A percentile compares a stretch with the other conserved stretches of the same genome.
Conservation (phyloP, 2,888 invertebrate genomes). For the Strigamia maritima region DNA sequence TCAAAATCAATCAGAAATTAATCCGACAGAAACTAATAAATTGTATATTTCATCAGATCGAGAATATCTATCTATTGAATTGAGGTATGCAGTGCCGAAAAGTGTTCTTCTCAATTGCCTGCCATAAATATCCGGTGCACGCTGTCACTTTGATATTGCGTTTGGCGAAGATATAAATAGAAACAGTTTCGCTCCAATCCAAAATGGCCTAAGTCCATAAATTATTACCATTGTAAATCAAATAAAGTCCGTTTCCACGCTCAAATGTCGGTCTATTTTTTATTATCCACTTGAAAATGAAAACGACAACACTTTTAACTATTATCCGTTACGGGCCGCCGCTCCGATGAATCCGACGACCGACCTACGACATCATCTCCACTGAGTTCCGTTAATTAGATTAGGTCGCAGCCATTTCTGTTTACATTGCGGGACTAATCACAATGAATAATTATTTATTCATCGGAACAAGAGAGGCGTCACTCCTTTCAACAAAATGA, state of each 20-base stretch:
- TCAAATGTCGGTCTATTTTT: not conserved
- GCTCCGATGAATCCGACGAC: not conserved
- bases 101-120: conserved; percentile 3
- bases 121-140: not conserved
- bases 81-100: conserved; percentile 6
- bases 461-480: conserved; percentile 9
- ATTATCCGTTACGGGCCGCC: not conserved
- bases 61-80: not conserved
- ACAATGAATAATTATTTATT: conserved; percentile 15
- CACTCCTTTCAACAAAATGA: not conserved
- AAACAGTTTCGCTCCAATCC: conserved; percentile 15
- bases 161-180: conserved; percentile 8
- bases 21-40: not conserved
- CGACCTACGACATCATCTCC: conserved; percentile 7
- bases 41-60: not conserved
- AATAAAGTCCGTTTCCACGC: conserved; percentile 15
- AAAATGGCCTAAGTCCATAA: conserved; percentile 10
- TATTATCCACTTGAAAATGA: conserved; percentile 10
- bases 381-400: not conserved
- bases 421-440: conserved; percentile 10
- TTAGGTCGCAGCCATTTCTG: not conserved
- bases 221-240: conserved; percentile 5
- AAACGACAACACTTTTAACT: conserved; percentile 15
- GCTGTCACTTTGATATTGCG: conserved; percentile 9
- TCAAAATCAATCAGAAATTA: not conserved